A percentile compares a stretch with the other conserved stretches of the same genome.
phyloP scores from a whole-genome alignment of 2,113 vertebrate genomes.

The Sigmodon hispidus region DNA sequence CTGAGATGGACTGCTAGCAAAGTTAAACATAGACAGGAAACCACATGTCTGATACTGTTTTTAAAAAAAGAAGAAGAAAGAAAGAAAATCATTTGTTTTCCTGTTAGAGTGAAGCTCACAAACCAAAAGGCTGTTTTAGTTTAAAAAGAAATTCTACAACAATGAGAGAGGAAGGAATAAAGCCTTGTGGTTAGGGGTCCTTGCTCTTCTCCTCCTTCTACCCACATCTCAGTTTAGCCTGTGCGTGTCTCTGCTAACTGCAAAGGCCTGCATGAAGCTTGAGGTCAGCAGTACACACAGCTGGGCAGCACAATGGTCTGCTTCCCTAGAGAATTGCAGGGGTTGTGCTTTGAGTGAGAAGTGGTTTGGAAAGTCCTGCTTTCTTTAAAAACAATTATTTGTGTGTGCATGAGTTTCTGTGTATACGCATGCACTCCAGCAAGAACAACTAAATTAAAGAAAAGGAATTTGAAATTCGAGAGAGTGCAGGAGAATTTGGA shows the following conservation, averaged over 20 bases:
- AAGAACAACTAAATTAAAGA: neutral
- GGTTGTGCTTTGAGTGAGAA: constrained; percentile 15
- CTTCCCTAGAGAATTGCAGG: neutral
- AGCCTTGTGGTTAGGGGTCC: neutral
- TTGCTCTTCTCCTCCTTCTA: neutral
- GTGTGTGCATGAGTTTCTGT: neutral
- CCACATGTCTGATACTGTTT: constrained; percentile 95
- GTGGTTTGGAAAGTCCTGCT: constrained; percentile 23
- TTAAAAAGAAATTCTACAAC: constrained; percentile 85
- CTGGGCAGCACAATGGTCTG: fast-evolving
- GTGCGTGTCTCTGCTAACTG: fast-evolving
- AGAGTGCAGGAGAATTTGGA: neutral
- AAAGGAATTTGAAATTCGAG: neutral
- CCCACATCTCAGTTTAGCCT: neutral
- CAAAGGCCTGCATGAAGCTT: neutral
- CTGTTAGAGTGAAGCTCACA: constrained; percentile 85
- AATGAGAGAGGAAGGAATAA: constrained; percentile 80
- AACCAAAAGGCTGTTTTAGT: constrained; percentile 86
- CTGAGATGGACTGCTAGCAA: constrained; percentile 88
- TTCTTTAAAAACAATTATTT: neutral
- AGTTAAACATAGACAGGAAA: constrained; percentile 97
- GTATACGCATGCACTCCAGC: neutral
- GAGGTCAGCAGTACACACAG: fast-evolving
- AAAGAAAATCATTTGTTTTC: constrained; percentile 85
- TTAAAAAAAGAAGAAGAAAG: constrained; percentile 65